A percentile compares a stretch with the other conserved stretches of the same genome.
phyloP scores from a whole-genome alignment of 2,888 invertebrate species.

The Eretmocerus hayati region DNA sequence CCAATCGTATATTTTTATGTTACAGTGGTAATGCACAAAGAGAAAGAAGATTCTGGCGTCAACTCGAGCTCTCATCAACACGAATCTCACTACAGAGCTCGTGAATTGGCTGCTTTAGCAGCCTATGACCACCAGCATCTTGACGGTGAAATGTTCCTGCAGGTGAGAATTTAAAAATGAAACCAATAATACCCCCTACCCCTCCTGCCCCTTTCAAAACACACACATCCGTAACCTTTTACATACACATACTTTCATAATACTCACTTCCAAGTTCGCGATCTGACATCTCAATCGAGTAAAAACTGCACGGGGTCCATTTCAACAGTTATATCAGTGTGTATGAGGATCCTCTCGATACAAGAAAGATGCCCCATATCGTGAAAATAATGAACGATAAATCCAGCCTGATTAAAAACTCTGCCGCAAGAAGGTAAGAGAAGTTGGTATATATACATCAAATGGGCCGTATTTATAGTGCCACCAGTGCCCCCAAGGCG shows the following conservation, averaged over 20 bases:
- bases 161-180: constrained; percentile 56
- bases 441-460: no score
- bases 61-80: constrained; percentile 64
- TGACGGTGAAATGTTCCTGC: constrained; percentile 91
- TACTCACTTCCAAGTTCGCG: constrained; percentile 11
- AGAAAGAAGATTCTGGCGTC: constrained; percentile 86
- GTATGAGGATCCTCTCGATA: no score
- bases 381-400: constrained; percentile 22
- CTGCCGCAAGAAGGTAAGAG: not conserved
- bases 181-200: not conserved
- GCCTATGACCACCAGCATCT: constrained; percentile 85
- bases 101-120: constrained; percentile 74
- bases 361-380: constrained; percentile 7
- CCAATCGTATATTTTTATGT: constrained; percentile 48
- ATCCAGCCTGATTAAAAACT: constrained; percentile 6
- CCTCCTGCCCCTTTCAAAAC: not conserved
- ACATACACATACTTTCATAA: not conserved
- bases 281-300: no score
- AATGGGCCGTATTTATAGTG: no score
- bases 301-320: no score
- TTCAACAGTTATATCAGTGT: no score
- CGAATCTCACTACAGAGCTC: constrained; percentile 55
- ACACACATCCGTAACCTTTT: not conserved
- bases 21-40: constrained; percentile 92
- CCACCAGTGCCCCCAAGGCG: not conserved